A percentile compares a stretch with the other conserved stretches of the same genome.
phyloP scores from a whole-genome alignment of 2,113 vertebrate species.

The Polypterus senegalus region DNA sequence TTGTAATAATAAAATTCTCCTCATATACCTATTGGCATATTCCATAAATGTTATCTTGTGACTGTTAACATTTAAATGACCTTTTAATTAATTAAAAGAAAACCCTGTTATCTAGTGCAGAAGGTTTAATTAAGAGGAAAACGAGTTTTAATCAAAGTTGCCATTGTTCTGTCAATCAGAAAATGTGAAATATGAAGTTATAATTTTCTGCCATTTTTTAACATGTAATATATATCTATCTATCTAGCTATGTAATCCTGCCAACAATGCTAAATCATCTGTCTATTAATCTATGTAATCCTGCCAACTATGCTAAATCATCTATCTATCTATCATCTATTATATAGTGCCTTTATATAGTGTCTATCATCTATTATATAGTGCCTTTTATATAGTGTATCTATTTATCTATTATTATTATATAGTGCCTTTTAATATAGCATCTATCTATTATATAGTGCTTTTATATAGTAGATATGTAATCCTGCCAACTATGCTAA shows the following conservation, averaged over 20 bases:
- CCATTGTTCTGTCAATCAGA: conserved; percentile 19
- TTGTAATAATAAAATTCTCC: conserved; percentile 14
- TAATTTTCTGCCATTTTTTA: conserved; percentile 1
- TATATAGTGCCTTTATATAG: too few relatives aligned
- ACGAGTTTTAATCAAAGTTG: neutral
- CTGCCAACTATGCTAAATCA: too few relatives aligned
- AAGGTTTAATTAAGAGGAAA: too few relatives aligned
- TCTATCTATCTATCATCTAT: neutral
- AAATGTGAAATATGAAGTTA: conserved; percentile 11
- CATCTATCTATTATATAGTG: too few relatives aligned
- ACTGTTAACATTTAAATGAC: conserved; percentile 20
- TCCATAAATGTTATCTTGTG: conserved; percentile 2
- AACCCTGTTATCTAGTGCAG: neutral
- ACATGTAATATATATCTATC: neutral
- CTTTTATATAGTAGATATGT: too few relatives aligned
- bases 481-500: too few relatives aligned
- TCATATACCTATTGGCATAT: conserved; percentile 16
- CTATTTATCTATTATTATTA: too few relatives aligned
- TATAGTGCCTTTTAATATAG: too few relatives aligned
- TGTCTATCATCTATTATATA: too few relatives aligned
- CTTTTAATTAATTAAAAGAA: conserved; percentile 26
- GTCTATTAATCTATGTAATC: neutral
- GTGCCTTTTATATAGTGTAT: too few relatives aligned
- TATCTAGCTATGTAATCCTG: neutral
- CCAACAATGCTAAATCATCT: neutral